Evolutionary conservation across 2,113 vertebrate species (phyloP).

Genomic region (Malurus melanocephalus): DNA sequence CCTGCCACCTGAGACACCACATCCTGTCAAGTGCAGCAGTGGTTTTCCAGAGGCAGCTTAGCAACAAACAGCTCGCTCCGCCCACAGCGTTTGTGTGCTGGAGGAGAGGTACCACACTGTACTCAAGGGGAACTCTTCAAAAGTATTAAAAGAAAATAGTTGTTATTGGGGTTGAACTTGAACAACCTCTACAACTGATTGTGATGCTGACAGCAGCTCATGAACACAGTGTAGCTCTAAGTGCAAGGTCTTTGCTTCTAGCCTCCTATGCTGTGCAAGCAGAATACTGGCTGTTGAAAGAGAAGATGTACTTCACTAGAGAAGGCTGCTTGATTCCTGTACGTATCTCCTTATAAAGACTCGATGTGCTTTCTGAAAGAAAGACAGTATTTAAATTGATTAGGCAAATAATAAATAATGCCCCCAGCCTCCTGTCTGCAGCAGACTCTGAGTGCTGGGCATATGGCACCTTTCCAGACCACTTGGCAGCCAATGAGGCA

Average conservation of each 20-base stretch:
- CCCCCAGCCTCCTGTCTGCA: not conserved
- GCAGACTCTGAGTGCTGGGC: not conserved
- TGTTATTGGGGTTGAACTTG: not conserved
- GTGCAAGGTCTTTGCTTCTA: not conserved
- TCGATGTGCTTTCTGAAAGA: not conserved
- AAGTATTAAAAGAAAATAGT: not conserved
- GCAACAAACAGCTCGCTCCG: not conserved
- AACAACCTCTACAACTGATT: not conserved
- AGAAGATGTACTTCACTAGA: not conserved
- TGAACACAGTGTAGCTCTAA: not conserved
- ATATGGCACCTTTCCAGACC: not conserved
- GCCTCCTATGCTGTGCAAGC: not conserved
- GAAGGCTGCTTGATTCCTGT: not conserved
- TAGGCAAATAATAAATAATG: slow-evolving; percentile 18
- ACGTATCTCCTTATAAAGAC: not conserved
- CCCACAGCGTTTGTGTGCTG: not conserved
- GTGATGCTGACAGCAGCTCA: not conserved
- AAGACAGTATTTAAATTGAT: not conserved
- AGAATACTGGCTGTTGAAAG: not conserved
- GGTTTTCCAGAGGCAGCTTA: not conserved
- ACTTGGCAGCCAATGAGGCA: not conserved
- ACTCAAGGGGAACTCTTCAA: not conserved
- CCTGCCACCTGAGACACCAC: not conserved
- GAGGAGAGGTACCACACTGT: not conserved
- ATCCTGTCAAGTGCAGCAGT: not conserved